A percentile compares a stretch with the other conserved stretches of the same genome.
phyloP scores from a whole-genome alignment of 2,888 invertebrate species.

The Teinopalpus imperialis region DNA sequence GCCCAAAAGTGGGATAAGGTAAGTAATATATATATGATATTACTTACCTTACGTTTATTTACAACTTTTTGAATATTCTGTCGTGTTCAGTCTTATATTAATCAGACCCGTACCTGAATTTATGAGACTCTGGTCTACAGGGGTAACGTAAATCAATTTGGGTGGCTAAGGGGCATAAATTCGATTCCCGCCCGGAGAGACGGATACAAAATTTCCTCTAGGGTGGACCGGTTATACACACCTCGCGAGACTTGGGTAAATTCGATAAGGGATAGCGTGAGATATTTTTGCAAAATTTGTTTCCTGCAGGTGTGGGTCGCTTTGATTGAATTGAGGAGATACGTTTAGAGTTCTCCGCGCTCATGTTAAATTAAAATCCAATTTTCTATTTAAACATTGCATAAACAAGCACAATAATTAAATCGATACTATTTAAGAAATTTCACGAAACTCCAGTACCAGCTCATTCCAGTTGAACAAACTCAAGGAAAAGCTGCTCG shows the following conservation, averaged over 20 bases:
- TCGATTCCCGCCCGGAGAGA: slow-evolving; percentile 68
- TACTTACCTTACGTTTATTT: no score
- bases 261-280: slow-evolving; percentile 53
- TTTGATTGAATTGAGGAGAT: slow-evolving; percentile 13
- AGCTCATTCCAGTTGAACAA: no score
- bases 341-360: neutral
- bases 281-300: slow-evolving; percentile 49
- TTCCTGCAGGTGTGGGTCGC: slow-evolving; percentile 24
- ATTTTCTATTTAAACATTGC: no score
- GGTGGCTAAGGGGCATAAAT: slow-evolving; percentile 67
- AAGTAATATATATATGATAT: no score
- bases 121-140: slow-evolving; percentile 28
- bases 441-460: no score
- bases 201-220: slow-evolving; percentile 50
- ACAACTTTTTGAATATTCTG: slow-evolving; percentile 10
- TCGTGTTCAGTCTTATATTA: slow-evolving; percentile 20
- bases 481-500: no score
- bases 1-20: no score
- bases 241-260: slow-evolving; percentile 56
- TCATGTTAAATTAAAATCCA: slow-evolving; percentile 7
- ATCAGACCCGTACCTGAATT: slow-evolving; percentile 27
- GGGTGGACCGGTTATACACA: slow-evolving; percentile 55
- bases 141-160: slow-evolving; percentile 75
- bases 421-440: no score
- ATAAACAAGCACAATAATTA: no score